A percentile compares a stretch with the other conserved stretches of the same genome.
These are phyloP conservation scores for Halocaridina rubra DNA, from an alignment of 2,888 invertebrate species.

Conservation along the genomic window DNA sequence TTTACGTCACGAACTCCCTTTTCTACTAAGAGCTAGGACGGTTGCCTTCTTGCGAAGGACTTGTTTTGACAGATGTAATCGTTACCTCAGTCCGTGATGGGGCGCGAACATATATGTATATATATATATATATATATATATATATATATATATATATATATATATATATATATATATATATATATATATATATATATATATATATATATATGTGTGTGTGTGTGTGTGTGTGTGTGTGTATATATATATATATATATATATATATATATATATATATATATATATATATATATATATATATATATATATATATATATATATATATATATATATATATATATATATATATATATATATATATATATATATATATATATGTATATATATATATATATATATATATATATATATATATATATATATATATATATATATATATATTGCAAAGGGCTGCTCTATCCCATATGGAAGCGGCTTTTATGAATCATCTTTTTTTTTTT, in stretches of 20 bases:
- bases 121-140: not conserved
- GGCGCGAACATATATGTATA: not conserved
- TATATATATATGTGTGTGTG: not conserved
- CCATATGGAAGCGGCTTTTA: too few relatives aligned
- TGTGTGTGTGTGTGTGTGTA: not conserved
- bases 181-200: not conserved
- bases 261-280: not conserved
- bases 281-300: not conserved
- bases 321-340: not conserved
- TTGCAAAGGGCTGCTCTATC: too few relatives aligned
- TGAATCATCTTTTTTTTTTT: too few relatives aligned
- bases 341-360: slow-evolving; percentile 3
- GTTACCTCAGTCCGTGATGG: not conserved
- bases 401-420: slow-evolving; percentile 5
- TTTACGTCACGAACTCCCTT: too few relatives aligned
- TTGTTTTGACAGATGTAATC: too few relatives aligned
- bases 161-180: not conserved
- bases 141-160: not conserved
- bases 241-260: not conserved
- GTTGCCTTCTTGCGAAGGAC: too few relatives aligned
- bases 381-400: slow-evolving; percentile 5
- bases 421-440: slow-evolving; percentile 8
- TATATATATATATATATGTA: not conserved
- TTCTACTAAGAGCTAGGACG: too few relatives aligned
- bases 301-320: slow-evolving; percentile 8